A percentile compares a stretch with the other conserved stretches of the same genome.
These are phyloP conservation scores for Hyla sarda DNA, from an alignment of 2,113 vertebrate genomes.

Conservation along the genomic window DNA sequence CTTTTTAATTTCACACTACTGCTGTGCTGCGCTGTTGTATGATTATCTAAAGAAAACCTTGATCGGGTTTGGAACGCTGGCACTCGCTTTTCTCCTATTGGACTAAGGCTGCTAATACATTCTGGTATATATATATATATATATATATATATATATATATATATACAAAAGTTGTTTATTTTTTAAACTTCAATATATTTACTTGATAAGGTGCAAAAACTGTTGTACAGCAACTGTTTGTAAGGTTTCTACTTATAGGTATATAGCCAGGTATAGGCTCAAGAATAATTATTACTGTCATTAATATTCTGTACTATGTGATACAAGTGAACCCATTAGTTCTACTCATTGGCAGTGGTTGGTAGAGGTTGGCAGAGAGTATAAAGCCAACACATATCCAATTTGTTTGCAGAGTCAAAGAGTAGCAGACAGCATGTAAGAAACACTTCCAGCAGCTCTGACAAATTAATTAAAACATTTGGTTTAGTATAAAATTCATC, in stretches of 20 bases:
- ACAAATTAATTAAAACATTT: constrained; percentile 22
- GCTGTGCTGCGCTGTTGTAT: too few relatives aligned
- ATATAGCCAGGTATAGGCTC: not conserved
- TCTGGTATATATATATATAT: too few relatives aligned
- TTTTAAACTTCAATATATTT: too few relatives aligned
- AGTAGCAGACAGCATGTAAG: constrained; percentile 25
- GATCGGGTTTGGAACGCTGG: too few relatives aligned
- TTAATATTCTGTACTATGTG: not conserved
- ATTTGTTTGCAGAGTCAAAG: not conserved
- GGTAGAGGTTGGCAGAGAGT: not conserved
- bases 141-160: too few relatives aligned
- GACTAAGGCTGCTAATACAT: too few relatives aligned
- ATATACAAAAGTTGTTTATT: not conserved
- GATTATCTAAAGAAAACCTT: too few relatives aligned
- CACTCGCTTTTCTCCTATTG: too few relatives aligned
- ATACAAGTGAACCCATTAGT: not conserved
- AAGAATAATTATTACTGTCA: not conserved
- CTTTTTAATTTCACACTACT: too few relatives aligned
- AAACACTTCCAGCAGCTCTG: constrained; percentile 14
- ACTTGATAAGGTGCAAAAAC: too few relatives aligned
- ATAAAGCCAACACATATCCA: not conserved
- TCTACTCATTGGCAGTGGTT: not conserved
- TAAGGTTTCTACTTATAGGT: too few relatives aligned
- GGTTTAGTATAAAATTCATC: constrained; percentile 12
- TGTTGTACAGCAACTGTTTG: not conserved